Base-by-base conservation (phyloP, 2,888 invertebrate species). In the Cheiracanthium punctorium region DNA sequence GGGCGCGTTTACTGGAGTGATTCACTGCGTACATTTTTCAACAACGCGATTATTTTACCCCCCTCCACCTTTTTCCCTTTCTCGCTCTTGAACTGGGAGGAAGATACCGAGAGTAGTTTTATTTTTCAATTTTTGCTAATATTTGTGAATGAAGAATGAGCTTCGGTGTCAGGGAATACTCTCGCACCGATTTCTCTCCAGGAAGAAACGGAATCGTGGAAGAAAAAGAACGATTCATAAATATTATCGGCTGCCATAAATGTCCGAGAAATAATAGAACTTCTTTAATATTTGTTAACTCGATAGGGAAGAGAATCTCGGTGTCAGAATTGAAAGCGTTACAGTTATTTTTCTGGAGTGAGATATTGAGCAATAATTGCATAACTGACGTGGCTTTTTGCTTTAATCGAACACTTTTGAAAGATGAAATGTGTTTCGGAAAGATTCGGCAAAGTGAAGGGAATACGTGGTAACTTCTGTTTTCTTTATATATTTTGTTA, bases 91-190 rank as follows among this genome's bases (percentile, higher is more conserved):
- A 37, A 41, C 33, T 58, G 65, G 12, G 69, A 69, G 75, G 70
- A n/a, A 74, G 58, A 76, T 58, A 32, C 48, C 76, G 48, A 65
- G 58, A 41, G n/a, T n/a, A n/a, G 64, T 76, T 82, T 69, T 32
- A 37, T 28, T 64, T n/a, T 75, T 52, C 24, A 70, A 52, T 82
- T 75, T 48, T 65, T 76, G 71, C 71, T 65, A 43, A 72, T 64
- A 76, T 82, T 82, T 72, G 69, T 76, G 82, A 82, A 76, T 82
- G 76, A 82, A 76, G 76, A 82, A 82, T 82, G 82, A 65, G 43
- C 33, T 28, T 64, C 33, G 33, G 58, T 70, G 81, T 75, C 74
- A 69, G 70, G 24, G 58, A 58, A 58, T 58, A 58, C 24, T 58
- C 58, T 24, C 24, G 58, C 58, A 24, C 58, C 24, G 58, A 58